Evolutionary conservation across 2,797 vertebrate genomes (phyloP), one percentile per base, ranked within the genome.

Genomic region (Novumbra hubbsi): DNA sequence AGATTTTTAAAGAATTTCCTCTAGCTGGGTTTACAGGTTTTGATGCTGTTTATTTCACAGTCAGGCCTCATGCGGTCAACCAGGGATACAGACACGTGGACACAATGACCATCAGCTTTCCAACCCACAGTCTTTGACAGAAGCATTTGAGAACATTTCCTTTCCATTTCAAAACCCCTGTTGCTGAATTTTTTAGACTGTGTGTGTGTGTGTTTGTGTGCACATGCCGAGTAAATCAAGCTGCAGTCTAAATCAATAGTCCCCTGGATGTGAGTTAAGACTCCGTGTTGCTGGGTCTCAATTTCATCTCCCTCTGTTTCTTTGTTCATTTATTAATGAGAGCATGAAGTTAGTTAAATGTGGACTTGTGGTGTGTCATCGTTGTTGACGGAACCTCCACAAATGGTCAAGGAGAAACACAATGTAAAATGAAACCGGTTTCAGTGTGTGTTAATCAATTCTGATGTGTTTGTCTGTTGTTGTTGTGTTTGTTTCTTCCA

Each of bases 101-200:
- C 77, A 57, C 75, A 76, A 84, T 79, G 45, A 27, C 70, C 73
- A 48, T 62, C 16, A 60, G 34, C 74, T 62, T 76, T 71, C 69
- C 60, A 83, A 81, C 80, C 72, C 76, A 71, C 77, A 78, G 78
- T 85, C 76, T 79, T 82, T 78, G 76, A 76, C 84, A 83, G 85
- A 87, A 81, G 77, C 83, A 50, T 55, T 52, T 32, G 12, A 80
- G 72, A 19, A 52, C 73, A 73, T 48, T 7, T 76, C 66, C 88
- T 92, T 92, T 92, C 81, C 86, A 92, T 90, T 88, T 92, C 81
- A 87, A 87, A 89, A 80, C 82, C 73, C 78, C 76, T 72, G n/a
- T 38, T 38, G 34, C 71, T 73, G 63, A 76, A n/a, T 76, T 68
- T 76, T 76, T 68, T 76, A 65, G 75, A 34, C 3, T 21, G 9